These are phyloP conservation scores for Herminia tarsipennalis DNA, from an alignment of 2,888 invertebrate species.

Conservation along the genomic window DNA sequence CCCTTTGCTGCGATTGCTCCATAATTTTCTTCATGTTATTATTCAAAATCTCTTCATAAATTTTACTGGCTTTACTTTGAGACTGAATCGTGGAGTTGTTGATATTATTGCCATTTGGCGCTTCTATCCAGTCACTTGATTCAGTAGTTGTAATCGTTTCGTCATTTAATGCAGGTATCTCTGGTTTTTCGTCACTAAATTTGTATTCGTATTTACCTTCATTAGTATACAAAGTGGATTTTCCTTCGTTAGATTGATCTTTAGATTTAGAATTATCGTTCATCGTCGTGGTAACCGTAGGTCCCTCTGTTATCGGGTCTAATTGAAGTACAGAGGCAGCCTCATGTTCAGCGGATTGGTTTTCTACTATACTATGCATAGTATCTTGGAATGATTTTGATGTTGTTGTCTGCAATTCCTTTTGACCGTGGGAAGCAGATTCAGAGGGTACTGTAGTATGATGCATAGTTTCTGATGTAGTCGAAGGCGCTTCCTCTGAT, in stretches of 20 bases:
- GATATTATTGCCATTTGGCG: constrained; percentile 31
- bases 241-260: constrained; percentile 34
- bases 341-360: constrained; percentile 57
- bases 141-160: constrained; percentile 45
- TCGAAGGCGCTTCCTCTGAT: too few species aligned
- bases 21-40: constrained; percentile 35
- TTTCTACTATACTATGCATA: constrained; percentile 11
- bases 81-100: constrained; percentile 18
- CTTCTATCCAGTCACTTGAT: constrained; percentile 62
- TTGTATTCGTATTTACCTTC: constrained; percentile 40
- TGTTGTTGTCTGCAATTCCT: neutral
- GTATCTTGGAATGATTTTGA: constrained; percentile 9
- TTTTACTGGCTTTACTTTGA: constrained; percentile 17
- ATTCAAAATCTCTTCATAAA: constrained; percentile 33
- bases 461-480: too few species aligned
- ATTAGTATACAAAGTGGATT: constrained; percentile 40
- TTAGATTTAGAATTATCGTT: constrained; percentile 30
- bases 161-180: constrained; percentile 53
- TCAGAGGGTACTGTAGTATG: too few species aligned
- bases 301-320: constrained; percentile 7
- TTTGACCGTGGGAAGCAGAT: too few species aligned
- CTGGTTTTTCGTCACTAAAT: constrained; percentile 41
- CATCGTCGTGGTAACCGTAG: constrained; percentile 12
- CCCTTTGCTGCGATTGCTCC: constrained; percentile 57
- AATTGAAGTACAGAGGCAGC: constrained; percentile 53